Base-by-base conservation (phyloP, 2,113 vertebrate species). In the Daphoenositta chrysoptera region DNA sequence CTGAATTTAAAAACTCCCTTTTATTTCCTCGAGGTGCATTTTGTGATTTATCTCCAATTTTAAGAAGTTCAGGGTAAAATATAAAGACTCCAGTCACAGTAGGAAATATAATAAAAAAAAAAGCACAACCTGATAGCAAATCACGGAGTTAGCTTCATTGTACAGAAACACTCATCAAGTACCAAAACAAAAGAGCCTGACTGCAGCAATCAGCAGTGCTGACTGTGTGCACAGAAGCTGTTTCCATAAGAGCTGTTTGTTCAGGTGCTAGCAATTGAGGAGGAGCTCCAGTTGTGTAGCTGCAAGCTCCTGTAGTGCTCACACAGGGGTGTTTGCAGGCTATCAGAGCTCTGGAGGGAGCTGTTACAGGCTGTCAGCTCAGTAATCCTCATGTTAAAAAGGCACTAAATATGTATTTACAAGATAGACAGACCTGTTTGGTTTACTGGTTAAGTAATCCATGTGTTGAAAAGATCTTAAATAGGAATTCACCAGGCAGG, bases 1-100 rank as follows among this genome's bases (percentile, higher is more conserved):
- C 11, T 60, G 57, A 90, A 93, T 95, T 81, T 1, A 91, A 96
- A 91, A 86, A 10, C 27, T 92, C 72, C 60, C 42, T 96, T 93
- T 95, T 87, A 94, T 93, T 97, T 61, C 23, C 95, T 95, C 80
- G 87, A 51, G 82, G 65, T 61, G 87, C 58, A 73, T 95, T 66
- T 87, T 94, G 82, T 90, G 75, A 97, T 91, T 97, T 85, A 92
- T 89, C 71, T 68, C 54, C 70, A 92, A 65, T 91, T 97, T 96
- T 92, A 85, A 57, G 63, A 93, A 54, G 45, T 66, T 92, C 44
- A 39, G 33, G 54, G 17, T 40, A 47, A 61, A 66, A 83, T 44
- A 60, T 19, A 82, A 94, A 88, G 3, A 47, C 47, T 72, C 70
- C 39, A 70, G 64, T 60, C 7, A 10, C 61, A 79, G 63, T 10